Evolutionary conservation across 1,140 invertebrate genomes (phyloP), one percentile per base, ranked within the genome.

Genomic region (Drosophila tristis): DNA sequence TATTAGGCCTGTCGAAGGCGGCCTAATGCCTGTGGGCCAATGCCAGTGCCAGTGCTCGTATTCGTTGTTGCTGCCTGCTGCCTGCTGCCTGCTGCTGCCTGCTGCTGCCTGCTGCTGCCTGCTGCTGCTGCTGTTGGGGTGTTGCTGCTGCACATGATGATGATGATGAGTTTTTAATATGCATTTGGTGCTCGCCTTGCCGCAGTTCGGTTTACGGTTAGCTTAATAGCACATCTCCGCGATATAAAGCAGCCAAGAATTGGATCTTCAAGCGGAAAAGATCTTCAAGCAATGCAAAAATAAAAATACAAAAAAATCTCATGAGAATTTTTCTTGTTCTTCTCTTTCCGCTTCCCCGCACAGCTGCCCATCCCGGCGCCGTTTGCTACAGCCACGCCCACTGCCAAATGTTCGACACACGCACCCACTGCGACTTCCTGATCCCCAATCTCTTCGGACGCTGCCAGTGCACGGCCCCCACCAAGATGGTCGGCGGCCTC

Each of bases 311-410:
- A 20, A 63, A 61, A 70, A 39, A 66, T 75, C 72, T 66, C 71
- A 75, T 29, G 72, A 75, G 80, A 84, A 80, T 49, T 44, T 51
- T 43, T 44, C 13, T 35, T 53, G 47, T 39, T 65, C 9, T 20
- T 49, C 49, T 42, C 25, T 61, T 50, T 55, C 9, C 20, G 0
- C 20, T 20, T 11, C 8, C 6, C 20, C 20, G 4, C 4, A 50
- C 93, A 98, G 97, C 96, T 78, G 96, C 97, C n/a, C 95, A 95
- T 87, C 94, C 96, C 16, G 96, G 96, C 49, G 95, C 97, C 67
- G 96, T 97, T n/a, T 98, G 97, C 90, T 97, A 97, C 92, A 97
- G 96, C 82, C 96, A 98, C 87, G 95, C 95, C 47, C 97, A 98
- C 90, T 98, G 97, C 91, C 94, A 95, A 58, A 93, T 97, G 66